Conservation (phyloP, 2,888 invertebrate species). For the Opisthograptis luteolata region DNA sequence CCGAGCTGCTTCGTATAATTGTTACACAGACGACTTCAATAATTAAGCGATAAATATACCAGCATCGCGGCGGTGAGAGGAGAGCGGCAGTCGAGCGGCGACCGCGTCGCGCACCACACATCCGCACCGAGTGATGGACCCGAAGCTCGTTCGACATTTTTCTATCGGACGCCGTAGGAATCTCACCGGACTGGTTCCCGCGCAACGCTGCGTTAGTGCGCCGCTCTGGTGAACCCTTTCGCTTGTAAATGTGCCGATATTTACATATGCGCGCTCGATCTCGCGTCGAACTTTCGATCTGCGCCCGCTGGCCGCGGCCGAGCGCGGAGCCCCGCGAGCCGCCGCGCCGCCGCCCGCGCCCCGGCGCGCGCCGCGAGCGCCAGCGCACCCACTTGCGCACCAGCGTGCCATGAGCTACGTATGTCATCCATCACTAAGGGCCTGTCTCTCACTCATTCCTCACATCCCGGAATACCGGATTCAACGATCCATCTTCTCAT, state of each 20-base stretch:
- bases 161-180: slow-evolving; percentile 86
- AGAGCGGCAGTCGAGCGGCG: slow-evolving; percentile 80
- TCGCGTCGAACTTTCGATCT: slow-evolving; percentile 83
- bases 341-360: slow-evolving; percentile 45
- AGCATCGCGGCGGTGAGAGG: slow-evolving; percentile 74
- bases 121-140: slow-evolving; percentile 73
- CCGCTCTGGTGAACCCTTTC: slow-evolving; percentile 84
- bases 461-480: slow-evolving; percentile 31
- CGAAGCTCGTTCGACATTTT: slow-evolving; percentile 83
- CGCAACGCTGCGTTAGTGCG: slow-evolving; percentile 82
- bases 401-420: slow-evolving; percentile 80
- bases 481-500: slow-evolving; percentile 3
- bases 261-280: slow-evolving; percentile 83
- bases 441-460: slow-evolving; percentile 34
- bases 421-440: slow-evolving; percentile 58
- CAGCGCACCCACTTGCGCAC: slow-evolving; percentile 67
- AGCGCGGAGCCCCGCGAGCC: slow-evolving; percentile 62
- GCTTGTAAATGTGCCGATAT: slow-evolving; percentile 85
- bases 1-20: slow-evolving; percentile 74
- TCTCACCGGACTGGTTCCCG: slow-evolving; percentile 87
- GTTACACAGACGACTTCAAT: slow-evolving; percentile 80
- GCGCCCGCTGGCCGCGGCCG: slow-evolving; percentile 65
- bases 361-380: slow-evolving; percentile 53
- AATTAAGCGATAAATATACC: slow-evolving; percentile 83
- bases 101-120: slow-evolving; percentile 79